Base-by-base conservation (phyloP, 2,113 vertebrate genomes). In the Laterallus jamaicensis region DNA sequence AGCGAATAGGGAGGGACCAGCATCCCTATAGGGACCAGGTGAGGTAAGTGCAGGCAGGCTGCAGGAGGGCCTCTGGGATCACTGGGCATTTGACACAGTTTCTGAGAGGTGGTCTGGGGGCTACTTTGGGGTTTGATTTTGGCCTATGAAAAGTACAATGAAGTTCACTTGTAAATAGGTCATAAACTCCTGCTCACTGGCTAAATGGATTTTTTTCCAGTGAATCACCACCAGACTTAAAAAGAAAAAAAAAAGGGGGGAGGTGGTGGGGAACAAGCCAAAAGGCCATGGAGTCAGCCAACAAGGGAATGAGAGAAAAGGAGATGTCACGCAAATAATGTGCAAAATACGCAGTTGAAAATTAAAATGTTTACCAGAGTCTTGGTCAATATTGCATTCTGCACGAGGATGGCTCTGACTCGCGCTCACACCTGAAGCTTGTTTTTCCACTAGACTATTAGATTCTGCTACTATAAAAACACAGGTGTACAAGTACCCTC, bases 251-350 rank as follows among this genome's bases (percentile, higher is more conserved):
- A 44, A 44, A 17, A 16, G 15, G 42, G 16, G 42, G 42, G 42
- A 13, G 15, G 40, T 12, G 24, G 24, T 49, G 47, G 42, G 14
- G 42, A 15, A 18, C 44, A 90, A 94, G 90, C 91, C 85, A 86
- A 77, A 94, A 91, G 82, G 87, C 58, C 74, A 91, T 19, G 10
- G 79, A 95, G 90, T 96, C 92, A 93, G 92, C 71, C 94, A 95
- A 79, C 49, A 70, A 90, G 56, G 25, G 75, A 66, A 76, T 58
- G 49, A 71, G 66, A 55, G 35, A 81, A 78, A 90, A 81, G 29
- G 21, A n/a, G 59, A 42, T 22, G 58, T 82, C 88, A 78, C 24
- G 28, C 25, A 83, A 86, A 82, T 15, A 74, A 37, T 10, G 11
- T 62, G 82, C 47, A 91, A 90, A 91, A 39, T 37, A 95, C 47